Evolutionary conservation across 2,113 vertebrate species (phyloP).

Genomic region (Labeo catla): DNA sequence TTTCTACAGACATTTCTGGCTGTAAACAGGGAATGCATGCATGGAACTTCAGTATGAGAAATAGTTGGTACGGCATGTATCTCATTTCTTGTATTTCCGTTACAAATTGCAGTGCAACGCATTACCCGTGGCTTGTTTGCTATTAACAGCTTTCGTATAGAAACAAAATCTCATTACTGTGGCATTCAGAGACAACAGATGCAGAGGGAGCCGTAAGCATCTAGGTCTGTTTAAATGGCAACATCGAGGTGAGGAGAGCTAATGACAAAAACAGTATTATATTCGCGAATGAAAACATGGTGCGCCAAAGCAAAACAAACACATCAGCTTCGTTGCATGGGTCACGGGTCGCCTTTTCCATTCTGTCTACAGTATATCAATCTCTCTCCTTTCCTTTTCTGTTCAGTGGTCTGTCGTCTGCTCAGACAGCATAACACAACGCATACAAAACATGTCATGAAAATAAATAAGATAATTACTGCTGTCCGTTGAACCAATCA

Average conservation of each 20-base stretch:
- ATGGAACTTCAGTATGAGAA: constrained; percentile 30
- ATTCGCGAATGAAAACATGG: constrained; percentile 27
- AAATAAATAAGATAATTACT: constrained; percentile 45
- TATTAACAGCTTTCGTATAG: constrained; percentile 19
- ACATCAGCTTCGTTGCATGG: background rate
- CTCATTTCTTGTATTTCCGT: constrained; percentile 36
- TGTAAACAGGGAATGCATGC: constrained; percentile 40
- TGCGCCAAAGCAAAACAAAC: constrained; percentile 22
- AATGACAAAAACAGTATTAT: constrained; percentile 20
- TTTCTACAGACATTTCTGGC: background rate
- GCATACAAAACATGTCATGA: constrained; percentile 19
- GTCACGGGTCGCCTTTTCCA: constrained; percentile 34
- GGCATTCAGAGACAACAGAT: background rate
- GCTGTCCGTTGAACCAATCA: background rate
- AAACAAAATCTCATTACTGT: constrained; percentile 45
- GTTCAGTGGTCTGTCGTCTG: constrained; percentile 9
- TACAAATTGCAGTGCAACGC: background rate
- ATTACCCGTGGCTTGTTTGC: constrained; percentile 14
- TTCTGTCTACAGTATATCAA: constrained; percentile 27
- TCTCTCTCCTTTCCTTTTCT: background rate
- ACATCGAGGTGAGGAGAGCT: background rate
- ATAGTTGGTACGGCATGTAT: constrained; percentile 19
- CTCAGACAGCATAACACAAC: constrained; percentile 15
- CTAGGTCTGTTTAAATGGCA: constrained; percentile 21
- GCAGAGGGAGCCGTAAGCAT: background rate